Percentiles rank a stretch among this genome's conserved stretches.
Conservation (phyloP, 2,888 invertebrate genomes). For the Metellina segmentata region DNA sequence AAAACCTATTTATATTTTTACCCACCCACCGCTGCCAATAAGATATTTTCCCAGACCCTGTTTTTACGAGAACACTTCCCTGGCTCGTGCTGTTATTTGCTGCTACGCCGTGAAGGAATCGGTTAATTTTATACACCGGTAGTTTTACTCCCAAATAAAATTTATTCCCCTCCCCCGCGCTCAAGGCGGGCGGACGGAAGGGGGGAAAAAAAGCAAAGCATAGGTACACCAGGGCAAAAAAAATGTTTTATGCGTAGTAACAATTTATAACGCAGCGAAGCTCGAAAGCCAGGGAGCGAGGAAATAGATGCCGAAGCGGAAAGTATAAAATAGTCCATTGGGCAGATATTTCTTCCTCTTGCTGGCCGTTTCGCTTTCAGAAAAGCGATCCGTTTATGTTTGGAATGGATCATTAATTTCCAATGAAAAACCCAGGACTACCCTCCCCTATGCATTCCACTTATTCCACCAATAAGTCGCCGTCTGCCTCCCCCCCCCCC, state of each 20-base stretch:
- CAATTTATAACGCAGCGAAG: slow-evolving; percentile 51
- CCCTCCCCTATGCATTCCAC: slow-evolving; percentile 44
- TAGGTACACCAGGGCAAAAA: slow-evolving; percentile 14
- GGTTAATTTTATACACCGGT: slow-evolving; percentile 27
- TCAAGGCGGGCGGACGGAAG: background rate
- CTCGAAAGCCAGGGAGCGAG: background rate
- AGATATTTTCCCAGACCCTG: background rate
- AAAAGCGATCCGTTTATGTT: slow-evolving; percentile 75
- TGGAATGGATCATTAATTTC: slow-evolving; percentile 75
- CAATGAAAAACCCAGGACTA: slow-evolving; percentile 63
- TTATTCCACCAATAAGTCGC: slow-evolving; percentile 73
- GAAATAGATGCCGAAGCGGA: slow-evolving; percentile 60
- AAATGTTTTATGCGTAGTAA: slow-evolving; percentile 38
- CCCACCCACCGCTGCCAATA: background rate
- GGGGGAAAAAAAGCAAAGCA: background rate
- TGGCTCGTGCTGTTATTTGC: background rate
- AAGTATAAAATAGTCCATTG: slow-evolving; percentile 76
- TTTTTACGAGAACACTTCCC: too few relatives aligned
- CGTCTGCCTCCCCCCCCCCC: slow-evolving; percentile 11
- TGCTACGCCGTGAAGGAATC: background rate
- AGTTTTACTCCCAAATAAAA: slow-evolving; percentile 14
- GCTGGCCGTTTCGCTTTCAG: slow-evolving; percentile 50
- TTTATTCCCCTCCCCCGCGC: background rate
- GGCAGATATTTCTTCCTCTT: slow-evolving; percentile 62
- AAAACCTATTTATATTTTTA: background rate